A percentile compares a stretch with the other conserved stretches of the same genome.
Conservation (phyloP, 2,888 invertebrate genomes). For the Leptopilina syphax region DNA sequence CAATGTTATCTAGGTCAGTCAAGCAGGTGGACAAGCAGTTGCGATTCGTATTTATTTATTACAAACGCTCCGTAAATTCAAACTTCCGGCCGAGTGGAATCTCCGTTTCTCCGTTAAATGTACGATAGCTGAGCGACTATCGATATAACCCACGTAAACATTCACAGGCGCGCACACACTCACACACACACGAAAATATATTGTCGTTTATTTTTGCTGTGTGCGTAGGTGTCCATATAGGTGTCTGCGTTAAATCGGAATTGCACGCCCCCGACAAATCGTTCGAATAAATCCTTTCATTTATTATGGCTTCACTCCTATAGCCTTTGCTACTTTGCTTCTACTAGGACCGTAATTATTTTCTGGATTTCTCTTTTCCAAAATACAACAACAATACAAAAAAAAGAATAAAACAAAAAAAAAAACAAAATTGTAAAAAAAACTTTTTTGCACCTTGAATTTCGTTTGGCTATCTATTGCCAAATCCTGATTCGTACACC, state of each 20-base stretch:
- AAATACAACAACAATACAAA: slow-evolving; percentile 4
- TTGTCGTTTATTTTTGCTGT: not conserved
- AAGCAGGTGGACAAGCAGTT: slow-evolving; percentile 38
- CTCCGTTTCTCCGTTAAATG: slow-evolving; percentile 48
- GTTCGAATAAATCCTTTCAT: slow-evolving; percentile 58
- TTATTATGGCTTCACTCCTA: slow-evolving; percentile 53
- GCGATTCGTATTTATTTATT: slow-evolving; percentile 56
- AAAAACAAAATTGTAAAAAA: not conserved
- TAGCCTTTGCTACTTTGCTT: slow-evolving; percentile 37
- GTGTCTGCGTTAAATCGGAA: slow-evolving; percentile 38
- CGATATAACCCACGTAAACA: slow-evolving; percentile 30
- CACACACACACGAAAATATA: not conserved
- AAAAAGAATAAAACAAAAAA: not conserved
- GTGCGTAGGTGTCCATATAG: slow-evolving; percentile 25
- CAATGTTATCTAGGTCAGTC: not conserved
- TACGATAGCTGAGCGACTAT: slow-evolving; percentile 37
- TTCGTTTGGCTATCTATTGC: slow-evolving; percentile 30
- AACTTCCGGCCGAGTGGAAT: slow-evolving; percentile 50
- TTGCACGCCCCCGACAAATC: slow-evolving; percentile 39
- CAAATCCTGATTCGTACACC: slow-evolving; percentile 24
- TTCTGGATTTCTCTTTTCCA: slow-evolving; percentile 26
- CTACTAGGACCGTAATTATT: slow-evolving; percentile 38
- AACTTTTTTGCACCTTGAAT: slow-evolving; percentile 20
- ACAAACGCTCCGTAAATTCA: slow-evolving; percentile 53
- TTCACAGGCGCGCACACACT: not conserved